phyloP scores from a whole-genome alignment of 1,140 invertebrate species.

The Platorchestia sp. region DNA sequence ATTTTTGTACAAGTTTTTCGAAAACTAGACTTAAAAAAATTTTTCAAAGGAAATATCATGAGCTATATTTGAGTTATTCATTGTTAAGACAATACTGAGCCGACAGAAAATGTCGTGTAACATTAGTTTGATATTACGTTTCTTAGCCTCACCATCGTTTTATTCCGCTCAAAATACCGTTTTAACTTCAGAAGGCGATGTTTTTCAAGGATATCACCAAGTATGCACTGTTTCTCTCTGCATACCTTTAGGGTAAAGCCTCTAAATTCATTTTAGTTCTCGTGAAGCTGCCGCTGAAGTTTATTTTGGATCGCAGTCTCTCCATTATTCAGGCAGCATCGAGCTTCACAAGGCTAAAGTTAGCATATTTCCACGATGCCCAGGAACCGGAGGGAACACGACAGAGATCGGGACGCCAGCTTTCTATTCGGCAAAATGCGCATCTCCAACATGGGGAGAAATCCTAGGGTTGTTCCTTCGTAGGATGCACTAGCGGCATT shows the following conservation, averaged over 20 bases:
- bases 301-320: not conserved
- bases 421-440: not conserved
- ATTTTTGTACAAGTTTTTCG: not conserved
- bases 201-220: not conserved
- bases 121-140: not conserved
- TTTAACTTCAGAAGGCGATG: not conserved
- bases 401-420: not conserved
- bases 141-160: not conserved
- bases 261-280: not conserved
- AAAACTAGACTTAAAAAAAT: not conserved
- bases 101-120: not conserved
- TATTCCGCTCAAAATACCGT: not conserved
- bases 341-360: not conserved
- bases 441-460: not conserved
- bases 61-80: not conserved
- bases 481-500: not conserved
- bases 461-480: too few relatives aligned
- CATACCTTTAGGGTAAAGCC: not conserved
- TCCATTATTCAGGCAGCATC: conserved; percentile 28
- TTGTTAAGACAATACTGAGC: not conserved
- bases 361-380: not conserved
- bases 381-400: not conserved
- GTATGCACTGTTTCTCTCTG: not conserved
- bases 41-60: not conserved
- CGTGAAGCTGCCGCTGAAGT: not conserved